phyloP scores from a whole-genome alignment of 2,113 vertebrate genomes.

The Phalacrocorax carbo region DNA sequence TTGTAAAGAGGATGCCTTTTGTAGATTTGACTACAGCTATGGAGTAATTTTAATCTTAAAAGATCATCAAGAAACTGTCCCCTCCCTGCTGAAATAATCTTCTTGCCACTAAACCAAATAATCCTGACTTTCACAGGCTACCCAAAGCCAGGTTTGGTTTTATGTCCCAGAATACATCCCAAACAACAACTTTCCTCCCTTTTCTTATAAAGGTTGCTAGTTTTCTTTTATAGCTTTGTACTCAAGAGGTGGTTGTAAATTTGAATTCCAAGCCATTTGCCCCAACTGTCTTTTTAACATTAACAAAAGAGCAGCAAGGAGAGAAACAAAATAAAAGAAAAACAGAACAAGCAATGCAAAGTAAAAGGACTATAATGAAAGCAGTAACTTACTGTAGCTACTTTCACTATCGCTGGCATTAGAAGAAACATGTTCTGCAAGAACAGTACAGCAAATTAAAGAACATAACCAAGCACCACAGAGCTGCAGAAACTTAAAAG shows the following conservation, averaged over 20 bases:
- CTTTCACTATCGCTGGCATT: conserved; percentile 87
- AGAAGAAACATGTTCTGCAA: conserved; percentile 86
- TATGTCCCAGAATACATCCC: neutral
- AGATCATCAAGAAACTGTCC: neutral
- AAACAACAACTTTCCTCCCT: neutral
- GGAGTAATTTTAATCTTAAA: neutral
- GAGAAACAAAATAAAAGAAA: conserved; percentile 59
- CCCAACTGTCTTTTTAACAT: neutral
- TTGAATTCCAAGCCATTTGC: conserved; percentile 77
- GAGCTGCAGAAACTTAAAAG: conserved; percentile 71
- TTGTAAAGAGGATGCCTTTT: neutral
- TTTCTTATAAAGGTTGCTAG: neutral
- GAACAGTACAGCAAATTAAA: conserved; percentile 86
- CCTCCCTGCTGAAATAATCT: neutral
- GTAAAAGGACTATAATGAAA: conserved; percentile 75
- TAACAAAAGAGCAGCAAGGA: conserved; percentile 56
- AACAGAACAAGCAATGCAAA: conserved; percentile 69
- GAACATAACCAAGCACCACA: conserved; percentile 73
- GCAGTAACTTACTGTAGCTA: conserved; percentile 84
- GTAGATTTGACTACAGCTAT: neutral
- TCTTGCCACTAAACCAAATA: neutral
- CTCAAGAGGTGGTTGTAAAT: conserved; percentile 7
- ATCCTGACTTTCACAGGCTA: neutral
- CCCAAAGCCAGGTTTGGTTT: neutral
- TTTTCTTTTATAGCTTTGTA: conserved; percentile 6